phyloP scores from a whole-genome alignment of 2,797 vertebrate genomes.

The Tachyglossus aculeatus region DNA sequence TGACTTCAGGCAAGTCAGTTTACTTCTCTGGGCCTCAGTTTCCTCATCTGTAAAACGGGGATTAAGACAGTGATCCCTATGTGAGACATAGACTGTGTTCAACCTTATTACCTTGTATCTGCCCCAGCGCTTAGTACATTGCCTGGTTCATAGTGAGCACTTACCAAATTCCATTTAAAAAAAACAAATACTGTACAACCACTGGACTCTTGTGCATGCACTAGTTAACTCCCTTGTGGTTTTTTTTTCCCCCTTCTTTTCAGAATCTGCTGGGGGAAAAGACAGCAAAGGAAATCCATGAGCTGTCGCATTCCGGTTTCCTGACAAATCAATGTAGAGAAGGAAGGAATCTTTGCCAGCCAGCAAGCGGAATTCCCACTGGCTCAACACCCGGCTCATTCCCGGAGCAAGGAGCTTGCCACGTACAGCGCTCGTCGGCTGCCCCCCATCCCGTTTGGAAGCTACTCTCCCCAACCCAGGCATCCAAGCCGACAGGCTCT shows the following conservation, averaged over 20 bases:
- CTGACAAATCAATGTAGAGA: constrained; percentile 43
- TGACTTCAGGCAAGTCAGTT: too few species aligned
- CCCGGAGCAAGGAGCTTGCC: constrained; percentile 44
- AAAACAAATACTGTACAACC: background rate
- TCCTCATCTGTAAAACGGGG: too few species aligned
- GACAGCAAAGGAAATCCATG: constrained; percentile 31
- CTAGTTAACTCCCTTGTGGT: background rate
- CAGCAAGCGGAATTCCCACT: constrained; percentile 40
- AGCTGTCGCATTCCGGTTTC: constrained; percentile 27
- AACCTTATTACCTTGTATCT: too few species aligned
- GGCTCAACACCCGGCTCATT: constrained; percentile 5
- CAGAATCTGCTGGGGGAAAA: constrained; percentile 44
- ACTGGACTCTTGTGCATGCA: background rate
- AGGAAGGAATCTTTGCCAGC: constrained; percentile 33
- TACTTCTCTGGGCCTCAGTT: too few species aligned
- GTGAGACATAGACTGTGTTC: too few species aligned
- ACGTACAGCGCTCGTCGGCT: constrained; percentile 8
- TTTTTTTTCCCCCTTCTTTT: background rate
- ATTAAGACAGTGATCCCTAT: too few species aligned
- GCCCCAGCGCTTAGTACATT: constrained; percentile 1
- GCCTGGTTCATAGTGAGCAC: background rate
- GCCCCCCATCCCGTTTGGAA: constrained; percentile 16
- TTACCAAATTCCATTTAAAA: constrained; percentile 2
- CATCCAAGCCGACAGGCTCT: constrained; percentile 10
- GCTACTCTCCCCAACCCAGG: constrained; percentile 1